phyloP scores from a whole-genome alignment of 2,113 vertebrate species.

The Syrrhaptes paradoxus region DNA sequence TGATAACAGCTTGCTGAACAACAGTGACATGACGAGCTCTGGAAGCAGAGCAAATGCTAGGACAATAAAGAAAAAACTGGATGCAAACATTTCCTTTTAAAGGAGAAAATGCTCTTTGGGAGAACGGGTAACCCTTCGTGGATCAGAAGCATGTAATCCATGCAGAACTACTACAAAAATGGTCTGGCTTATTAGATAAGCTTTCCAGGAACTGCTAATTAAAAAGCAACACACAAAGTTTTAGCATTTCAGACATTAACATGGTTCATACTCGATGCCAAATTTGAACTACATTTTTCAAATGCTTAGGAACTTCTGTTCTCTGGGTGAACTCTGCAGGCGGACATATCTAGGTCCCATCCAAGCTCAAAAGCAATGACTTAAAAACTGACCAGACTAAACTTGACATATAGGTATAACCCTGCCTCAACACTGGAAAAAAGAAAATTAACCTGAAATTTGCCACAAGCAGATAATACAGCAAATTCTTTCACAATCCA shows the following conservation, averaged over 20 bases:
- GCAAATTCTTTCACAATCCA: background rate
- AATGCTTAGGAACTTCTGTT: background rate
- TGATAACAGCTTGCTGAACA: background rate
- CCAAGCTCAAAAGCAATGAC: background rate
- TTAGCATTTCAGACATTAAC: background rate
- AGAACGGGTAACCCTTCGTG: background rate
- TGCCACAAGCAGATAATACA: background rate
- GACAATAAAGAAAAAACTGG: background rate
- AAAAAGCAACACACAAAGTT: background rate
- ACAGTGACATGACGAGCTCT: background rate
- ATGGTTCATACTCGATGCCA: background rate
- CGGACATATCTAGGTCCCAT: background rate
- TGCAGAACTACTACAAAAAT: background rate
- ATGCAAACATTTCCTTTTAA: background rate
- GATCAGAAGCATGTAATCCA: background rate
- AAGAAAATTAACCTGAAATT: background rate
- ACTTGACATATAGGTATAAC: background rate
- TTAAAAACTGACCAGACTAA: background rate
- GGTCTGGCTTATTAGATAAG: background rate
- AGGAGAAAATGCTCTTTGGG: background rate
- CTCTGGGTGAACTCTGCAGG: background rate
- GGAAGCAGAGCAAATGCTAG: background rate
- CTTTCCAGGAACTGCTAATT: background rate
- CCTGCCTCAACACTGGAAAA: fast-evolving
- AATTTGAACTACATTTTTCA: background rate